Percentiles rank a stretch among this genome's conserved stretches.
These are phyloP conservation scores for Drosophila nasuta DNA, from an alignment of 1,140 invertebrate genomes.

Conservation along the genomic window DNA sequence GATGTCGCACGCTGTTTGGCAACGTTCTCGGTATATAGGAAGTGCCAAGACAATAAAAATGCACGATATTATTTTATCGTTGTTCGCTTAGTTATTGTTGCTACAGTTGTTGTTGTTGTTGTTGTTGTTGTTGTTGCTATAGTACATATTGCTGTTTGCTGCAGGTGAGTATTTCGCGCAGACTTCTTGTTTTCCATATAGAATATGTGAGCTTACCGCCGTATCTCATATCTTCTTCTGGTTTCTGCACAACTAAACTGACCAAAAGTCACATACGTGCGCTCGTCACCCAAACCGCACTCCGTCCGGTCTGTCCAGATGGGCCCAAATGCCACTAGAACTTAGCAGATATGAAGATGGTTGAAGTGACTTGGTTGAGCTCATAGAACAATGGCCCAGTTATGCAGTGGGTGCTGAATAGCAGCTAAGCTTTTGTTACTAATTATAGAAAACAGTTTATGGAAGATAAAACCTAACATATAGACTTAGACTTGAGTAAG, in stretches of 20 bases:
- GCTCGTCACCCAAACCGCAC: conserved; percentile 32
- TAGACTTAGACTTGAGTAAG: too few species aligned
- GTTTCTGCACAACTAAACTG: conserved; percentile 60
- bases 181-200: conserved; percentile 70
- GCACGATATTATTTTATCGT: conserved; percentile 73
- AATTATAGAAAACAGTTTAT: too few species aligned
- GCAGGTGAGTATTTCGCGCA: conserved; percentile 75
- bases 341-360: not conserved
- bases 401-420: too few species aligned
- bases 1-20: conserved; percentile 51
- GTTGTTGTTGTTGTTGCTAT: conserved; percentile 20
- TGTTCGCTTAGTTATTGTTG: conserved; percentile 40
- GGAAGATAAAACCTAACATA: too few species aligned
- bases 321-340: not conserved
- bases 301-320: conserved; percentile 35
- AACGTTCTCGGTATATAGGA: conserved; percentile 50
- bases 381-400: too few species aligned
- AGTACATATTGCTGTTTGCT: conserved; percentile 59
- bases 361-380: not conserved
- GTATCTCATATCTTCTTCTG: conserved; percentile 75
- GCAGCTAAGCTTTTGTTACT: too few species aligned
- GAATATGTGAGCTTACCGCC: conserved; percentile 67
- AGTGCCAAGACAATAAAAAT: conserved; percentile 52
- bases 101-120: conserved; percentile 29
- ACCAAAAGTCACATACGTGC: conserved; percentile 72